Base-by-base conservation (phyloP, 2,113 vertebrate genomes). In the Ptilonorhynchus violaceus region DNA sequence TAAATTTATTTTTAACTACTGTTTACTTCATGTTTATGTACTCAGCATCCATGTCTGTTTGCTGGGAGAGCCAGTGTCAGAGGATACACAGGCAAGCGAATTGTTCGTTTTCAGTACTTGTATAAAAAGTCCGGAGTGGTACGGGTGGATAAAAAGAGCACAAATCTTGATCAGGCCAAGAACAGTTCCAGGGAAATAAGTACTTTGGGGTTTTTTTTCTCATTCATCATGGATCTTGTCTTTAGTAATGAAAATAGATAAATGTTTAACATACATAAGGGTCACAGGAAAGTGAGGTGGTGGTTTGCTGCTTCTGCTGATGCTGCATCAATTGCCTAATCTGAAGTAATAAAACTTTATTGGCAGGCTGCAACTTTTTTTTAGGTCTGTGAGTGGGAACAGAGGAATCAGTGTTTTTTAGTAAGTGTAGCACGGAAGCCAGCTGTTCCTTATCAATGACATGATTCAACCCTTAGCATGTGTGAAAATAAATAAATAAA, bases 401-500 rank as follows among this genome's bases (percentile, higher is more conserved):
- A 92, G 78, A 85, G 66, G 53, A 89, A 52, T 80, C 60, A 50
- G 24, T 97, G 92, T 94, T 81, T 85, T 85, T 81, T 46, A 59
- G 30, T 67, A 83, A 76, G 28, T 59, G 30, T 62, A 50, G 72
- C 68, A 59, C 2, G 0, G 76, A 87, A 91, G 82, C 76, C 92
- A 77, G 67, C 75, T 93, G 68, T 91, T 96, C 72, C 37, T 95
- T 91, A 72, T n/a, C 84, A 97, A 84, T 89, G 42, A 91, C 24
- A 21, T 88, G 84, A 93, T 96, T 96, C 62, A 96, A 83, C 58
- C 52, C 28, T 41, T 68, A 60, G 63, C 30, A 17, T 83, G 67
- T 64, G 67, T 83, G 72, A 92, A 95, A 93, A 93, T 78, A 94
- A 91, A 79, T 84, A 89, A 93, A 70, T 85, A 89, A 93, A 44